Base-by-base conservation (phyloP, 1,140 invertebrate genomes). In the Chlorops oryzae region DNA sequence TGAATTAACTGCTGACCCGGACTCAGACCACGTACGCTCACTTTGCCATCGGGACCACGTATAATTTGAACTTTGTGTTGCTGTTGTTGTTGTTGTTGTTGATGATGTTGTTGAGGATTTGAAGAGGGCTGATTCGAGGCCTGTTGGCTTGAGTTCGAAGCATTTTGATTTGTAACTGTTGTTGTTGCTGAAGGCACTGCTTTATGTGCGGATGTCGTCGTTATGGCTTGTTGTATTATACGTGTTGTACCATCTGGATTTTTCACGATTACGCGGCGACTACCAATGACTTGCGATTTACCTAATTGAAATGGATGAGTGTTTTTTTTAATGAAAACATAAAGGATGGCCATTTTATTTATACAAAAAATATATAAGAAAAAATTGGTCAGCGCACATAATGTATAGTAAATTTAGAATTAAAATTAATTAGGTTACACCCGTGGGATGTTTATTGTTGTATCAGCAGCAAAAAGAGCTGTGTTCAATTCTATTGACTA, bases 1-100 rank as follows among this genome's bases (percentile, higher is more conserved):
- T 95, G 88, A 20, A 96, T 84, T 21, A 96, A 75, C 60, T 96
- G 91, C 63, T 98, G 94, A n/a, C 92, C 91, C 39, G 91, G 88
- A 70, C 93, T 79, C 2, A 97, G 75, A 6, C 93, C 94, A 50
- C 88, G 81, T 3, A 96, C 91, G 69, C 92, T 90, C 1, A 96
- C 75, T 73, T 94, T 92, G 15, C 92, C 92, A 73, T 94, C 90
- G 0, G 89, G 85, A 1, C 85, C 83, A 59, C 90, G 84, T 55
- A 93, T 84, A 50, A 96, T 92, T 76, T 95, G 92, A 23, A 97
- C 87, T 67, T 89, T 87, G 65, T 90, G 87, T 46, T 80, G 83
- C n/a, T 77, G 77, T 1, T 78, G n/a, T 73, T 40, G 76, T 73
- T 1, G 77, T 70, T 39, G 76, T 73, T n/a, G 57, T 20, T 20